A percentile compares a stretch with the other conserved stretches of the same genome.
These are phyloP conservation scores for Exephanes ischioxanthus DNA, from an alignment of 2,888 invertebrate species.

Conservation along the genomic window DNA sequence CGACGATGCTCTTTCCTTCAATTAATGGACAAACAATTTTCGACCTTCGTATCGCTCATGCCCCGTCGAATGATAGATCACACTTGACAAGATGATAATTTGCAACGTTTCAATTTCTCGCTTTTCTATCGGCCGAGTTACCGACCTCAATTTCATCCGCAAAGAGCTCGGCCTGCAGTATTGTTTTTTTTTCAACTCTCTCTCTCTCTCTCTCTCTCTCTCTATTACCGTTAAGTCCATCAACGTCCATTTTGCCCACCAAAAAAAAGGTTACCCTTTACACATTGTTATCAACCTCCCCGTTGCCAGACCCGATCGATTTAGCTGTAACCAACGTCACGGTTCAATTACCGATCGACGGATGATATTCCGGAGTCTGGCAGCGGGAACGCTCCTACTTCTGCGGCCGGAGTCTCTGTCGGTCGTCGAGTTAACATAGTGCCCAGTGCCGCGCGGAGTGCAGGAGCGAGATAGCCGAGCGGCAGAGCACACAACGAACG, in stretches of 20 bases:
- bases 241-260: background rate
- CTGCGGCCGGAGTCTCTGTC: conserved; percentile 52
- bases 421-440: conserved; percentile 14
- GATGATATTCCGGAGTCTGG: conserved; percentile 70
- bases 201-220: background rate
- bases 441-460: background rate
- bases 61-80: background rate
- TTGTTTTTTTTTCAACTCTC: background rate
- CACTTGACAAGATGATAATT: background rate
- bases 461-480: conserved; percentile 45
- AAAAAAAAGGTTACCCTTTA: background rate
- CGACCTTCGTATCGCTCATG: background rate
- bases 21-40: conserved; percentile 6
- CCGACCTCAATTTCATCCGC: background rate
- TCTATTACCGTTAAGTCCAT: background rate
- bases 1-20: background rate
- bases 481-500: conserved; percentile 28
- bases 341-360: conserved; percentile 77
- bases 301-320: conserved; percentile 64
- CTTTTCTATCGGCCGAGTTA: background rate
- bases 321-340: conserved; percentile 68
- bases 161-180: background rate
- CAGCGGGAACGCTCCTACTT: conserved; percentile 52
- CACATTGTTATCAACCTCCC: background rate
- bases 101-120: background rate